These are phyloP conservation scores for Platycheirus rosarum DNA, from an alignment of 2,888 invertebrate genomes.

Conservation along the genomic window DNA sequence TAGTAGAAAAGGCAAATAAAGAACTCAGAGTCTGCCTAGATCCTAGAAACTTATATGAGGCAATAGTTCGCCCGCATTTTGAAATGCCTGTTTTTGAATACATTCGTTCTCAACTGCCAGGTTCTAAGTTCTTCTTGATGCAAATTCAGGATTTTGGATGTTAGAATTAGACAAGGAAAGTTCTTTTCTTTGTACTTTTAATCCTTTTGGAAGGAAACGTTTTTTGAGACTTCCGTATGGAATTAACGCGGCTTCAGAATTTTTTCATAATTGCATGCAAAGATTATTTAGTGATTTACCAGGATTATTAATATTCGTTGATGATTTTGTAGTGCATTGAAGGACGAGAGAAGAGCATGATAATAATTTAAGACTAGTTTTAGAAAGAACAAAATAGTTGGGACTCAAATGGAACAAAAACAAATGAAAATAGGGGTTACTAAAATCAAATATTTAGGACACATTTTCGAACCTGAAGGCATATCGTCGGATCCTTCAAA, in stretches of 20 bases:
- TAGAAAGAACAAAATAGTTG: slow-evolving; percentile 31
- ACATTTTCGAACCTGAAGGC: slow-evolving; percentile 45
- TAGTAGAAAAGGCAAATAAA: too few relatives aligned
- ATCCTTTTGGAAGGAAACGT: slow-evolving; percentile 71
- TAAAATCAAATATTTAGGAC: slow-evolving; percentile 39
- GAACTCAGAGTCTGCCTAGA: too few relatives aligned
- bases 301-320: slow-evolving; percentile 36
- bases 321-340: slow-evolving; percentile 47
- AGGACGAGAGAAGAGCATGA: slow-evolving; percentile 42
- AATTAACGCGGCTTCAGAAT: slow-evolving; percentile 47
- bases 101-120: too few relatives aligned
- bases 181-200: too few relatives aligned
- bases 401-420: slow-evolving; percentile 53
- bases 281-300: slow-evolving; percentile 44
- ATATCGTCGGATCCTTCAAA: slow-evolving; percentile 29
- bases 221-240: slow-evolving; percentile 53
- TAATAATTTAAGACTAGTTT: slow-evolving; percentile 26
- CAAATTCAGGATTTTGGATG: too few relatives aligned
- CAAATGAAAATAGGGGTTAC: slow-evolving; percentile 35
- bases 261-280: slow-evolving; percentile 48
- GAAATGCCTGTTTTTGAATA: too few relatives aligned
- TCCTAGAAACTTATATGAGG: too few relatives aligned
- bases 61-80: too few relatives aligned
- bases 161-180: too few relatives aligned
- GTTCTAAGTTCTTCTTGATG: too few relatives aligned